phyloP scores from a whole-genome alignment of 2,888 invertebrate genomes.

The Cheilosia variabilis region DNA sequence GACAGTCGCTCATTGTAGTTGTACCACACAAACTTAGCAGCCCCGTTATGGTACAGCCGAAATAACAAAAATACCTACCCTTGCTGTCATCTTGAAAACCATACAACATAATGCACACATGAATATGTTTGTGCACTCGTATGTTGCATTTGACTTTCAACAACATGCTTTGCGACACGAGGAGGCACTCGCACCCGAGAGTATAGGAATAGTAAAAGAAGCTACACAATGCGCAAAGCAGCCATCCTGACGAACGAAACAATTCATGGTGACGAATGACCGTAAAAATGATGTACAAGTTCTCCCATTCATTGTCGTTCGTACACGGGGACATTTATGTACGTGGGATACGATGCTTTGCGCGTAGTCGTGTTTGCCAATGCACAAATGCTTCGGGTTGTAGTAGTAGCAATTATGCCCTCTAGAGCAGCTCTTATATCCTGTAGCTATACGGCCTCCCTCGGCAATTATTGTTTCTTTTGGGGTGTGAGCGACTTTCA shows the following conservation, averaged over 20 bases:
- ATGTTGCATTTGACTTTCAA: constrained; percentile 68
- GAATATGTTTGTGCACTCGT: constrained; percentile 27
- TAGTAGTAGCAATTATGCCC: constrained; percentile 76
- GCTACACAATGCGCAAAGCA: constrained; percentile 41
- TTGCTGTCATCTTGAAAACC: constrained; percentile 45
- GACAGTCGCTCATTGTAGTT: constrained; percentile 41
- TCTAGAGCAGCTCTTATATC: constrained; percentile 68
- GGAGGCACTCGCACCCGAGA: background rate
- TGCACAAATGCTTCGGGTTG: constrained; percentile 66
- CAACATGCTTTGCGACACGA: constrained; percentile 36
- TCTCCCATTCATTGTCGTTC: constrained; percentile 68
- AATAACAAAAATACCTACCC: constrained; percentile 1
- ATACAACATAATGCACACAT: constrained; percentile 50
- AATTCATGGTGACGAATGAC: constrained; percentile 71
- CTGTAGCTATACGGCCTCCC: constrained; percentile 52
- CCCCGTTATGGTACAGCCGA: constrained; percentile 1
- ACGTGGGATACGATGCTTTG: constrained; percentile 26
- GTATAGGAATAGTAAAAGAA: background rate
- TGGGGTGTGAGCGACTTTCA: constrained; percentile 46
- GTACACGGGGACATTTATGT: background rate
- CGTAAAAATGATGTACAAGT: constrained; percentile 75
- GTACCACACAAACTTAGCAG: constrained; percentile 29
- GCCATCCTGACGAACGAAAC: constrained; percentile 42
- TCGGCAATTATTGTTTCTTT: constrained; percentile 71
- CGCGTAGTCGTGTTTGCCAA: constrained; percentile 30